Conservation (phyloP, 2,888 invertebrate genomes). For the Clepsis dumicolana region DNA sequence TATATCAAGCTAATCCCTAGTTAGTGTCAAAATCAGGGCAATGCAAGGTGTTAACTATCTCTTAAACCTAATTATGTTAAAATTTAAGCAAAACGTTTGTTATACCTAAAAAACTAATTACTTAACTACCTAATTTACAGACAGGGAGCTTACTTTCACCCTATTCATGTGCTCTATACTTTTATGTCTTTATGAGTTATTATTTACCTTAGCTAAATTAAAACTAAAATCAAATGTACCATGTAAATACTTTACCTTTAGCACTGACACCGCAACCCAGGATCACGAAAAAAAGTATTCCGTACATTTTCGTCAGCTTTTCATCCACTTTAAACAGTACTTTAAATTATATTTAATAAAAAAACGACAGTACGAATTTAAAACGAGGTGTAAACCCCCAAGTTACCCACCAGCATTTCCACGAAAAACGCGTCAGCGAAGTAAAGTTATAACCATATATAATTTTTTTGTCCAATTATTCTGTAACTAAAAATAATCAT, state of each 20-base stretch:
- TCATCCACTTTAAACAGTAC: slow-evolving; percentile 7
- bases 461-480: not conserved
- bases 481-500: not conserved
- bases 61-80: too few species aligned
- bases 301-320: slow-evolving; percentile 51
- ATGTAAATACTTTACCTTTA: slow-evolving; percentile 57
- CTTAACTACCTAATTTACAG: too few species aligned
- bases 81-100: too few species aligned
- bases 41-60: too few species aligned
- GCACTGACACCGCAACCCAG: slow-evolving; percentile 54
- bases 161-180: too few species aligned
- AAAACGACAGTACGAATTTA: not conserved
- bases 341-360: not conserved
- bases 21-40: too few species aligned
- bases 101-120: too few species aligned
- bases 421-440: too few species aligned
- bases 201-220: not conserved
- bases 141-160: too few species aligned
- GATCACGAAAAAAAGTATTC: slow-evolving; percentile 50
- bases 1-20: too few species aligned
- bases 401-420: not conserved
- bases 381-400: not conserved
- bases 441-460: too few species aligned
- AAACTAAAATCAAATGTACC: not conserved
- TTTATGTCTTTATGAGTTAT: too few species aligned